phyloP scores from a whole-genome alignment of 2,888 invertebrate species.

The Caenorhabditis virilis region DNA sequence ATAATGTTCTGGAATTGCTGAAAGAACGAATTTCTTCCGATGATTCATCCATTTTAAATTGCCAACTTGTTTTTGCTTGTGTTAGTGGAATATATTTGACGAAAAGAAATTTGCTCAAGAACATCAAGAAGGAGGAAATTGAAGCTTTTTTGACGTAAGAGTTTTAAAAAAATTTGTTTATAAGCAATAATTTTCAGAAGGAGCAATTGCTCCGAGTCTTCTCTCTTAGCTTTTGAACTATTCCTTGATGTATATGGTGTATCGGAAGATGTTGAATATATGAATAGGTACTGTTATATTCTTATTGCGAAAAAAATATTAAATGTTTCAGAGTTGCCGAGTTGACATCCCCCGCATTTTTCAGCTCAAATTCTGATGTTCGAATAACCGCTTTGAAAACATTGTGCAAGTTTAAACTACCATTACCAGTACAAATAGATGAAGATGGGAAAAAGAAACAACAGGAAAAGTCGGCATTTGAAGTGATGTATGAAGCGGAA shows the following conservation, averaged over 20 bases:
- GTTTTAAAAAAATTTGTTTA: neutral
- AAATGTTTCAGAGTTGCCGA: constrained; percentile 12
- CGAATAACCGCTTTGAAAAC: constrained; percentile 46
- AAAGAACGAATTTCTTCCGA: constrained; percentile 3
- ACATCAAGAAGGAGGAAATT: constrained; percentile 12
- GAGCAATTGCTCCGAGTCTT: constrained; percentile 30
- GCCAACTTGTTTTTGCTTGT: constrained; percentile 17
- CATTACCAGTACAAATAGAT: constrained; percentile 23
- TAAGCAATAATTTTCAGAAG: constrained; percentile 6
- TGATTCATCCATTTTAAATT: constrained; percentile 2
- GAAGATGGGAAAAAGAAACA: constrained; percentile 21
- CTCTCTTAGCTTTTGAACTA: constrained; percentile 31
- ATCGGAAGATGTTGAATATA: constrained; percentile 16
- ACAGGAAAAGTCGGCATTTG: constrained; percentile 29
- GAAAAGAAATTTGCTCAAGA: constrained; percentile 11
- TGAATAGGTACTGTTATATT: too few relatives aligned
- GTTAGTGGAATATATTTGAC: constrained; percentile 23
- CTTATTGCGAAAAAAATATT: too few relatives aligned
- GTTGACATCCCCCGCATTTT: constrained; percentile 27
- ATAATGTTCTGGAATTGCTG: constrained; percentile 15
- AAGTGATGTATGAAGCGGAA: constrained; percentile 74
- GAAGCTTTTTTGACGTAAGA: constrained; percentile 22
- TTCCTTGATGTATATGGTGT: constrained; percentile 24
- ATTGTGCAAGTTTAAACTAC: constrained; percentile 39
- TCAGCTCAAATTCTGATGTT: constrained; percentile 27